A percentile compares a stretch with the other conserved stretches of the same genome.
phyloP scores from a whole-genome alignment of 2,797 vertebrate species.

The Sarcophilus harrisii region DNA sequence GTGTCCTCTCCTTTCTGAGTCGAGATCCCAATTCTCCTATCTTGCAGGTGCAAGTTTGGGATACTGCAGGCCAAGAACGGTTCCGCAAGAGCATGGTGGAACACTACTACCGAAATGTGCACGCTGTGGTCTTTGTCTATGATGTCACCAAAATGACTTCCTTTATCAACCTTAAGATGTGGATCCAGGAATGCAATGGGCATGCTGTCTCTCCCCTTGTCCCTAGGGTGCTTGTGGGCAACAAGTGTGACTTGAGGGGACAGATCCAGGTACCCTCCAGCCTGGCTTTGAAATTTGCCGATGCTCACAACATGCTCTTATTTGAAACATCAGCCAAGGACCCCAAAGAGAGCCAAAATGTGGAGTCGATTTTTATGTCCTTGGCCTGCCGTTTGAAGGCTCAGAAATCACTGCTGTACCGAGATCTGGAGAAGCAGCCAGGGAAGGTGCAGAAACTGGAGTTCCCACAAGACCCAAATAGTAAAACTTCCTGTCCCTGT shows the following conservation, averaged over 20 bases:
- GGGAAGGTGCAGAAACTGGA: constrained; percentile 90
- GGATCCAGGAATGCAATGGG: constrained; percentile 98
- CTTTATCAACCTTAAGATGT: constrained; percentile 96
- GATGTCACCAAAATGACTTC: constrained; percentile 98
- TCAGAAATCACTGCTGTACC: constrained; percentile 94
- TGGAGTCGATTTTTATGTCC: constrained; percentile 98
- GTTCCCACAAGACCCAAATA: constrained; percentile 86
- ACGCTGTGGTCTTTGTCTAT: constrained; percentile 96
- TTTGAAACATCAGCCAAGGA: constrained; percentile 99
- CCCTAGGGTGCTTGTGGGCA: constrained; percentile 93
- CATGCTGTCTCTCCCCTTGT: constrained; percentile 92
- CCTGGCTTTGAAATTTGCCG: constrained; percentile 94
- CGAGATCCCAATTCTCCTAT: constrained; percentile 41
- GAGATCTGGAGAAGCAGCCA: constrained; percentile 92
- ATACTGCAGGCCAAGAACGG: constrained; percentile 96
- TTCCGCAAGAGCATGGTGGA: constrained; percentile 98
- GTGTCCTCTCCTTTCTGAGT: constrained; percentile 26
- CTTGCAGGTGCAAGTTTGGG: constrained; percentile 95
- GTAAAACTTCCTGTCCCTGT: constrained; percentile 92
- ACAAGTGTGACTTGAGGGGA: constrained; percentile 97
- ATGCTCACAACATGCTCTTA: constrained; percentile 97
- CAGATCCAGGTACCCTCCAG: constrained; percentile 97
- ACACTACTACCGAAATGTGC: constrained; percentile 97
- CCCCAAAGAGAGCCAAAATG: constrained; percentile 96
- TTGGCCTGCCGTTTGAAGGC: constrained; percentile 96